Base-by-base conservation (phyloP, 23 tunicate genomes). In the Ascidia mentula region DNA sequence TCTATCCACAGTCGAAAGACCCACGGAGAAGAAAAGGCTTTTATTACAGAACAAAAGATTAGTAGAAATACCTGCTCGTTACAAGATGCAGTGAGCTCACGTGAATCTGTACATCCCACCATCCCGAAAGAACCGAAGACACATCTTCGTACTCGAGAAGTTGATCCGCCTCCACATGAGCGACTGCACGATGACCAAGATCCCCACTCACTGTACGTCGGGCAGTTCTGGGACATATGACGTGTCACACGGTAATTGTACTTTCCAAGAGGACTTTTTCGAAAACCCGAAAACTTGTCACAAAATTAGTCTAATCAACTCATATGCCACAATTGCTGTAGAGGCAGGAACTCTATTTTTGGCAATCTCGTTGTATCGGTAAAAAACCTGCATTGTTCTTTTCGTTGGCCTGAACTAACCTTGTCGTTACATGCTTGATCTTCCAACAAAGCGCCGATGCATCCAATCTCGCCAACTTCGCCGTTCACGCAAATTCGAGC, bases 91-190 rank as follows among this genome's bases (percentile, higher is more conserved):
- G 60, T 71, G 26, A 71, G 39, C 26, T 38, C 30, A 37, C 26
- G 35, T 9, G 18, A 6, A 26, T 76, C 85, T 34, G 72, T 45
- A 40, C 92, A 87, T n/a, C 92, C 92, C 0, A 36, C 61, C 40
- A 73, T 72, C 0, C 82, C 86, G 42, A 76, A 46, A 18, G 73
- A 31, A 5, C 92, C 92, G 59, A 81, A 36, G 6, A 81, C 38
- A 45, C 92, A 87, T 13, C 42, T 12, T 36, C 92, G 60, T 42
- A 32, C 40, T 31, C 86, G 80, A 22, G 79, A 69, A 20, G 46
- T 69, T n/a, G 34, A 22, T 77, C 97, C 97, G 15, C 82, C 87
- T 35, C 90, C 97, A 74, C 97, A 91, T 18, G 97, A 72, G 38
- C 60, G 77, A 0, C 92, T 91, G 71, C 97, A 91, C 1, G 46